Evolutionary conservation across 2,797 vertebrate genomes (phyloP).

Genomic region (Microhierax caerulescens): DNA sequence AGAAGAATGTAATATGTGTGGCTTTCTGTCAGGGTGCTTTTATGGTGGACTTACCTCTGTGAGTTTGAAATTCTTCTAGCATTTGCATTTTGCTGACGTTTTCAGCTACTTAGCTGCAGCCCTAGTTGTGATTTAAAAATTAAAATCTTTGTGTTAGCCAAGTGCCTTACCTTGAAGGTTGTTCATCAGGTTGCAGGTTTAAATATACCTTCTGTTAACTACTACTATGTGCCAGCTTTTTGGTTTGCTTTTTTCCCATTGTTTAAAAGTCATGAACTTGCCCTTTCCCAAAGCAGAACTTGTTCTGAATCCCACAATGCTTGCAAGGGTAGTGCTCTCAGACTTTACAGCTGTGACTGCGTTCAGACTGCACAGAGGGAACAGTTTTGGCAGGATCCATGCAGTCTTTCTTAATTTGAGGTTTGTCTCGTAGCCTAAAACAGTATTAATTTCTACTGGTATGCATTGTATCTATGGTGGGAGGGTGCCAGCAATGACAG

Average conservation of each 20-base stretch:
- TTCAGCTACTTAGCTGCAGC: not conserved
- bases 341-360: not conserved
- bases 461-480: not conserved
- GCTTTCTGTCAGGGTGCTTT: not conserved
- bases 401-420: not conserved
- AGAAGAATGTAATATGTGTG: not conserved
- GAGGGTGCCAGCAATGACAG: not conserved
- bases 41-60: not conserved
- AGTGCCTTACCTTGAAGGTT: not conserved
- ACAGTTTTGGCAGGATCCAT: not conserved
- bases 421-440: not conserved
- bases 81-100: not conserved
- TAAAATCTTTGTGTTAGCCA: not conserved
- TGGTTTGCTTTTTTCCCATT: not conserved
- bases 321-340: not conserved
- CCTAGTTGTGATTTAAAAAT: not conserved
- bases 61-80: not conserved
- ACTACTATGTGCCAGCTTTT: not conserved
- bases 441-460: not conserved
- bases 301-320: not conserved
- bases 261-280: not conserved
- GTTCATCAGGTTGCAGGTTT: not conserved
- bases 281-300: not conserved
- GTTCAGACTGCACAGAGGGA: not conserved
- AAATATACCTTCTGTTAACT: not conserved